These are phyloP conservation scores for Craterocephalus amniculus DNA, from an alignment of 2,797 vertebrate species.

Conservation along the genomic window DNA sequence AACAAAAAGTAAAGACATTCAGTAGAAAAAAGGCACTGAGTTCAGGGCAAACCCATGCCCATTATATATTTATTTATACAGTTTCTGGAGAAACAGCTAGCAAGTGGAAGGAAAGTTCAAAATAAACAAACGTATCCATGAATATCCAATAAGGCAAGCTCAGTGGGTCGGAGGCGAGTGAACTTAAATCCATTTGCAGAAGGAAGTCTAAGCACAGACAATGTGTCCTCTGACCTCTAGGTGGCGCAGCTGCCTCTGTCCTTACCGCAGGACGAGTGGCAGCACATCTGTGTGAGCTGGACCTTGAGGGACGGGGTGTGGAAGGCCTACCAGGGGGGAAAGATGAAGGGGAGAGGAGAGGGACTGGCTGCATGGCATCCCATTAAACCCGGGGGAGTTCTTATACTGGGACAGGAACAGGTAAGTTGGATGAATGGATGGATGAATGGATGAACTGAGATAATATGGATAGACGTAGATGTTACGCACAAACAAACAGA, in stretches of 20 bases:
- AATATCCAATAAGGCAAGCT: background rate
- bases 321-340: conserved; percentile 93
- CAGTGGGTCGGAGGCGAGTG: background rate
- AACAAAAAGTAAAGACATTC: background rate
- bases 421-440: conserved; percentile 73
- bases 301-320: conserved; percentile 95
- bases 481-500: conserved; percentile 24
- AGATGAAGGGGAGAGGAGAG: conserved; percentile 89
- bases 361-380: conserved; percentile 96
- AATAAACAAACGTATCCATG: background rate
- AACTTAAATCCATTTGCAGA: background rate
- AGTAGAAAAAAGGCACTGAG: background rate
- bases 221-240: conserved; percentile 68
- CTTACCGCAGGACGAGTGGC: conserved; percentile 90
- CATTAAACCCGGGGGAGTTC: conserved; percentile 92
- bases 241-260: conserved; percentile 93
- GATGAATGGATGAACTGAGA: background rate
- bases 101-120: background rate
- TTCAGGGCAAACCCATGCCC: background rate
- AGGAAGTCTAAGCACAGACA: background rate
- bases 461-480: no score
- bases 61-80: background rate
- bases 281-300: conserved; percentile 95
- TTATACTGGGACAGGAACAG: conserved; percentile 98
- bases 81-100: background rate